Conservation (phyloP, 2,888 invertebrate genomes). For the Aphodius granarius region DNA sequence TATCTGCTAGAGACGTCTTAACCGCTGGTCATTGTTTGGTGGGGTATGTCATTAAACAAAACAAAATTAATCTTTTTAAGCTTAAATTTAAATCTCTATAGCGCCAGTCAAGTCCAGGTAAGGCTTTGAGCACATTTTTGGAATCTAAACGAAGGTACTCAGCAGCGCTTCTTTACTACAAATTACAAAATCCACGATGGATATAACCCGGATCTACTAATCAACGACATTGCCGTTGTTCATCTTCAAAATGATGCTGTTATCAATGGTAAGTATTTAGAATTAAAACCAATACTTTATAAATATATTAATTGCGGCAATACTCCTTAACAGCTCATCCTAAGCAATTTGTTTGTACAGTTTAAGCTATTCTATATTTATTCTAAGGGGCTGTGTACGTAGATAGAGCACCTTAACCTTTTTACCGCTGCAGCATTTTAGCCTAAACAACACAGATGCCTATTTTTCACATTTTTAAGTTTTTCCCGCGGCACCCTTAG, state of each 20-base stretch:
- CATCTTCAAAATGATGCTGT: neutral
- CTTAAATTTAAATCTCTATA: slow-evolving; percentile 45
- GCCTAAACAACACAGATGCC: too few relatives aligned
- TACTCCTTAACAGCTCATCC: too few relatives aligned
- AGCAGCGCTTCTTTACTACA: slow-evolving; percentile 31
- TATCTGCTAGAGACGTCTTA: slow-evolving; percentile 55
- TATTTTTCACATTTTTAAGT: too few relatives aligned
- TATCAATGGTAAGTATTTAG: slow-evolving; percentile 7
- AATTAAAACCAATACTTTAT: neutral
- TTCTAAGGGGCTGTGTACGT: too few relatives aligned
- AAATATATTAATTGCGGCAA: neutral
- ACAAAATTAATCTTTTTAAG: neutral
- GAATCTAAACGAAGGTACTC: slow-evolving; percentile 40
- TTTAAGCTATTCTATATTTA: too few relatives aligned
- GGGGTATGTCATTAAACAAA: neutral
- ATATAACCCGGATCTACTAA: slow-evolving; percentile 37
- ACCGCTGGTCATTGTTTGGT: slow-evolving; percentile 58
- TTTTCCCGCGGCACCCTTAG: too few relatives aligned
- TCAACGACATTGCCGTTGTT: slow-evolving; percentile 51
- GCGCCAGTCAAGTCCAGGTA: slow-evolving; percentile 36
- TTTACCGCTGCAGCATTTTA: too few relatives aligned
- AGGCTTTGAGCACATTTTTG: slow-evolving; percentile 40
- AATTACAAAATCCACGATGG: slow-evolving; percentile 29
- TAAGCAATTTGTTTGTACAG: too few relatives aligned
- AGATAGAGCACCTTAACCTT: too few relatives aligned